Evolutionary conservation across 2,888 invertebrate genomes (phyloP), one percentile per base, ranked within the genome.

Genomic region (Aplocera efformata): DNA sequence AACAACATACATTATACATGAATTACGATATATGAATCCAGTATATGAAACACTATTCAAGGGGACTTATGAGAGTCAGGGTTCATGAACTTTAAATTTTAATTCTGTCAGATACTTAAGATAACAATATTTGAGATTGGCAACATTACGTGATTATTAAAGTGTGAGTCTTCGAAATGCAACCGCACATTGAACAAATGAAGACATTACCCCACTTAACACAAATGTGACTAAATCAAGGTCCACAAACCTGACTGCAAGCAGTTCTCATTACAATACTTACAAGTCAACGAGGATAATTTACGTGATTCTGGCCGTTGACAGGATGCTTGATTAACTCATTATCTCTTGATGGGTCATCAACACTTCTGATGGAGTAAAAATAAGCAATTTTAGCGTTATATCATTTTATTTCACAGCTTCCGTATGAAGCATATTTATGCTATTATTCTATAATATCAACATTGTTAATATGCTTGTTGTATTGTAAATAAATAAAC

Each of bases 251-350:
- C 3, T 17, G n/a, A 17, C n/a, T 32, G 13, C 13, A 20, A 32
- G 22, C 27, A 23, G 21, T 6, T 10, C 21, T 31, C 28, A 39
- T 44, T 24, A 23, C 35, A 36, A 29, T 31, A 31, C 17, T 20
- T 20, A 8, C 10, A 13, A 26, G 10, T 32, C 21, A 49, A 55
- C 48, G 38, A 60, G 36, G 32, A 35, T 43, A 48, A 60, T 59
- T 52, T 22, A 31, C 39, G 8, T 31, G 7, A 41, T 48, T 43
- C 45, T 24, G 23, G 42, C 26, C 33, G 42, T 31, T 45, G 45
- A 46, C 66, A 60, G 59, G 61, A 68, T 56, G 60, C 52, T 59
- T 70, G 76, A 83, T 82, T 76, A 73, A 81, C 78, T 68, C 74
- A 80, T 83, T 59, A 72, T 23, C 10, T 10, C 40, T 32, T 62